Base-by-base conservation (phyloP, 2,113 vertebrate genomes). In the Pelusios castaneus region DNA sequence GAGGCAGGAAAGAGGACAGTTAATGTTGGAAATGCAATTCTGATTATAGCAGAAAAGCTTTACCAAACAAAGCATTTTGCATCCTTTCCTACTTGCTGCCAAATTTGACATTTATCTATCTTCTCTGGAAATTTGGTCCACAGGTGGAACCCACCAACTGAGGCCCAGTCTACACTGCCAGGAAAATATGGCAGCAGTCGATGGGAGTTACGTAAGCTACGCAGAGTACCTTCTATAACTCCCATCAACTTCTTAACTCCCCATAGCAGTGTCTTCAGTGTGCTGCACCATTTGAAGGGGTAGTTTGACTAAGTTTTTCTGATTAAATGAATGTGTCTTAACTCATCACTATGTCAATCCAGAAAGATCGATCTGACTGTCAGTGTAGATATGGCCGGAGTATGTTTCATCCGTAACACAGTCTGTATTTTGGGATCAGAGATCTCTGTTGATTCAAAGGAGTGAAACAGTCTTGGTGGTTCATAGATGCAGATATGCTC, bases 61-160 rank as follows among this genome's bases (percentile, higher is more conserved):
- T 84, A 1, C 55, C 56, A 12, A 1, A 63, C 76, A n/a, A 0
- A 0, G 9, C 12, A 52, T 92, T 77, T 4, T 55, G 3, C 10
- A 31, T 21, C 49, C 2, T 63, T 31, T 34, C 58, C 58, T 63
- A 63, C 31, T 63, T 63, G 58, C 58, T 19, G 34, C n/a, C 63
- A 67, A 17, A n/a, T 67, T 67, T 8, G n/a, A 34, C 34, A n/a
- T n/a, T 67, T 34, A 9, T n/a, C 63, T n/a, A 34, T 21, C 17
- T 67, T n/a, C 63, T 21, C 34, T 67, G 63, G 34, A n/a, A 67
- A 67, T n/a, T 21, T n/a, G 34, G n/a, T 21, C 17, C 17, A 67
- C 63, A 67, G 8, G 16, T n/a, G 2, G 63, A 67, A n/a, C 63
- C 34, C 17, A 5, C 63, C 19, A 19, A 19, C 17, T 67, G 63